Evolutionary conservation across 1,140 invertebrate genomes (phyloP).

Genomic region (Penaeus chinensis): DNA sequence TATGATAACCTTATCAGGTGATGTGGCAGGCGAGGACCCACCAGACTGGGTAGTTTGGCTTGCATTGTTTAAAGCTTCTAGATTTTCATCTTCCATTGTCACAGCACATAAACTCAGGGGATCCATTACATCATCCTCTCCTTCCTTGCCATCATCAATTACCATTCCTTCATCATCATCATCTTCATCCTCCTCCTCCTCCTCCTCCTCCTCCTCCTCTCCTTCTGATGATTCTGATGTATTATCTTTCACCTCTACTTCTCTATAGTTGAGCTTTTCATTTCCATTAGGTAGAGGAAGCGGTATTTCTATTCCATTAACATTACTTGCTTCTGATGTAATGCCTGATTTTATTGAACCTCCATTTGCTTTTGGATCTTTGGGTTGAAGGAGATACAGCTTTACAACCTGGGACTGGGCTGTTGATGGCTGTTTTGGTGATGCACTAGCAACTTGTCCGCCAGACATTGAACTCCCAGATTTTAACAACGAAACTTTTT

Average conservation of each 20-base stretch:
- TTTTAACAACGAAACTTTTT: conserved; percentile 47
- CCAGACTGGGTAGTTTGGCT: conserved; percentile 24
- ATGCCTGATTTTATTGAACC: conserved; percentile 19
- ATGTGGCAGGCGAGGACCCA: background rate
- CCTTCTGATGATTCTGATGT: conserved; percentile 17
- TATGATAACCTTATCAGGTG: conserved; percentile 38
- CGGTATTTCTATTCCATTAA: conserved; percentile 50
- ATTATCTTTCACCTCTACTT: conserved; percentile 13
- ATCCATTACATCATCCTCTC: conserved; percentile 59
- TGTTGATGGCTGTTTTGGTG: conserved; percentile 14
- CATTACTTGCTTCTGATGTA: conserved; percentile 28
- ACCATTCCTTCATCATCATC: conserved; percentile 62
- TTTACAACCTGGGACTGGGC: conserved; percentile 59
- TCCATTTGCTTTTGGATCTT: conserved; percentile 33
- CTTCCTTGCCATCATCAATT: conserved; percentile 59
- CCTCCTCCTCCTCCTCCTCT: conserved; percentile 6
- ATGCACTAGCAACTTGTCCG: conserved; percentile 1
- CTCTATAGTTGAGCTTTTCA: conserved; percentile 18
- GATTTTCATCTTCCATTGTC: conserved; percentile 62
- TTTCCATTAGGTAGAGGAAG: conserved; percentile 26
- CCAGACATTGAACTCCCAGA: conserved; percentile 20
- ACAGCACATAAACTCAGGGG: conserved; percentile 62
- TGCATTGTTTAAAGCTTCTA: conserved; percentile 37
- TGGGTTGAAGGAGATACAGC: conserved; percentile 53
- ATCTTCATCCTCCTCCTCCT: conserved; percentile 25